Conservation (phyloP, 2,888 invertebrate genomes). For the Ormyrus pomaceus region DNA sequence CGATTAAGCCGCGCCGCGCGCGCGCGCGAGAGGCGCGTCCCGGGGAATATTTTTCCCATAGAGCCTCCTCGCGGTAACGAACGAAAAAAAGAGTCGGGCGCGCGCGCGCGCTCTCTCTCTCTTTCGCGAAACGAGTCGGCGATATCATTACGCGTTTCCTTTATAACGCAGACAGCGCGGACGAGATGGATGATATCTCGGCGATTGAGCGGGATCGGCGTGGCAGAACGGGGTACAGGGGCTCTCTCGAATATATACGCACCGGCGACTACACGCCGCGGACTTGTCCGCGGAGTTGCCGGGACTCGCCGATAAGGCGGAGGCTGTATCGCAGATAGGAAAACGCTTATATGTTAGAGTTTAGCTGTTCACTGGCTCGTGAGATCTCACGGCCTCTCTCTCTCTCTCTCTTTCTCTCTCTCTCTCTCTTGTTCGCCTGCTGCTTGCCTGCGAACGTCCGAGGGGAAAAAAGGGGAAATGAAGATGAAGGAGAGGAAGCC, state of each 20-base stretch:
- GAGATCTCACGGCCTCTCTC: slow-evolving; percentile 44
- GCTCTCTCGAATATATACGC: background rate
- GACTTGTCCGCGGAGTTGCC: slow-evolving; percentile 11
- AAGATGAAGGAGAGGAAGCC: too few species aligned
- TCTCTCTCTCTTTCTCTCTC: slow-evolving; percentile 7
- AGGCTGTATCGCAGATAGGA: slow-evolving; percentile 40
- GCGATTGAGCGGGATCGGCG: slow-evolving; percentile 55
- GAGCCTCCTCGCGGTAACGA: background rate
- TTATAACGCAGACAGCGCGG: slow-evolving; percentile 41
- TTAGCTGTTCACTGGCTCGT: slow-evolving; percentile 48
- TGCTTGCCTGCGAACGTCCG: too few species aligned
- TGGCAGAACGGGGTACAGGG: slow-evolving; percentile 53
- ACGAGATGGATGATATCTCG: slow-evolving; percentile 47
- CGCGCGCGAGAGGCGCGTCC: background rate
- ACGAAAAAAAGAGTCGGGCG: background rate
- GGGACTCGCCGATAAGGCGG: slow-evolving; percentile 33
- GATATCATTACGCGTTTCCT: slow-evolving; percentile 52
- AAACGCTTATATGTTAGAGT: slow-evolving; percentile 37
- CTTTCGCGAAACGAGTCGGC: background rate
- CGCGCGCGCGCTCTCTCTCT: too few species aligned
- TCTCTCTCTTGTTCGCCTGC: background rate
- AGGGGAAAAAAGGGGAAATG: too few species aligned
- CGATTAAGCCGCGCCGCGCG: slow-evolving; percentile 1
- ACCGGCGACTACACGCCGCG: background rate
- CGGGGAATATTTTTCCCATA: slow-evolving; percentile 27